These are phyloP conservation scores for Clistopyga incitator DNA, from an alignment of 2,888 invertebrate genomes.

Conservation along the genomic window DNA sequence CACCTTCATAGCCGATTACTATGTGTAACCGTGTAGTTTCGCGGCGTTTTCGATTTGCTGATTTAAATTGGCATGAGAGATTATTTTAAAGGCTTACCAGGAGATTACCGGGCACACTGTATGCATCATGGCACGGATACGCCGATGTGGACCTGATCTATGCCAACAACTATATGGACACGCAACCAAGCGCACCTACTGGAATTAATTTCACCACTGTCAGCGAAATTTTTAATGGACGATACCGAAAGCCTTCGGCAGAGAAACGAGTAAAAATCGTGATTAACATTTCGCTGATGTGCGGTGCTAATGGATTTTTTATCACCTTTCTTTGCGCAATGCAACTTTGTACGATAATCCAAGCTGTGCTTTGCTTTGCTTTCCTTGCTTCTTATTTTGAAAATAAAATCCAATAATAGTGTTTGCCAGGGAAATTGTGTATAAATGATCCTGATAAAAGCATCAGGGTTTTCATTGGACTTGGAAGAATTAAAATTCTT, in stretches of 20 bases:
- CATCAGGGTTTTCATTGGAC: too few relatives aligned
- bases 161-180: slow-evolving; percentile 24
- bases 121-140: slow-evolving; percentile 58
- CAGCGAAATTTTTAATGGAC: slow-evolving; percentile 23
- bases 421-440: too few relatives aligned
- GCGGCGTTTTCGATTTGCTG: slow-evolving; percentile 80
- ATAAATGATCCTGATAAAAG: too few relatives aligned
- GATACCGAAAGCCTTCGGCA: background rate
- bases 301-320: background rate
- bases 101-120: slow-evolving; percentile 77
- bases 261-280: slow-evolving; percentile 19
- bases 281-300: background rate
- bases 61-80: slow-evolving; percentile 78
- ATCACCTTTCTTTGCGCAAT: too few relatives aligned
- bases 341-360: too few relatives aligned
- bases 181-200: background rate
- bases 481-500: too few relatives aligned
- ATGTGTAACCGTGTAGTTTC: slow-evolving; percentile 79
- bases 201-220: slow-evolving; percentile 34
- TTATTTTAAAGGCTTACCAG: slow-evolving; percentile 82
- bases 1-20: slow-evolving; percentile 81
- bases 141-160: slow-evolving; percentile 39
- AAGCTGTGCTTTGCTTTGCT: too few relatives aligned
- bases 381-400: too few relatives aligned
- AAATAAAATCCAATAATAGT: too few relatives aligned